Evolutionary conservation across 2,113 vertebrate genomes (phyloP).

Genomic region (Microcebus griseorufus): DNA sequence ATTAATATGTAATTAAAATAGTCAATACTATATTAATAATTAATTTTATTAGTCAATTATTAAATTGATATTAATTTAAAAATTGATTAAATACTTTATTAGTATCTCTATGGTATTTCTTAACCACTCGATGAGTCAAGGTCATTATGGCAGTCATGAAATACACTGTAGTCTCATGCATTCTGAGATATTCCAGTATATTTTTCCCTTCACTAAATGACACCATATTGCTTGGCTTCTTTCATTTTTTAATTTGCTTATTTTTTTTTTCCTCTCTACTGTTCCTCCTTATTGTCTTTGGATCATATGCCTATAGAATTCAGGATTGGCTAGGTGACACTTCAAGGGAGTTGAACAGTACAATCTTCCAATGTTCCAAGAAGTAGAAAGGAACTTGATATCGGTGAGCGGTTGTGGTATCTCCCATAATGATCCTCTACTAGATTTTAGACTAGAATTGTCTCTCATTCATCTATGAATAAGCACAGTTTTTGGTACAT

Average conservation of each 20-base stretch:
- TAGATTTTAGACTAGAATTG: background rate
- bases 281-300: background rate
- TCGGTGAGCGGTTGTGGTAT: background rate
- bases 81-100: background rate
- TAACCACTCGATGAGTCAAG: background rate
- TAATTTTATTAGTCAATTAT: background rate
- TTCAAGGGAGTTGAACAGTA: background rate
- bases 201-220: background rate
- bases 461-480: background rate
- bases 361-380: background rate
- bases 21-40: background rate
- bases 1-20: background rate
- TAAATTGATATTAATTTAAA: background rate
- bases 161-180: background rate
- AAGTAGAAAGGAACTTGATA: background rate
- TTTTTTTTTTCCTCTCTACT: background rate
- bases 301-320: background rate
- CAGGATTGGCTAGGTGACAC: background rate
- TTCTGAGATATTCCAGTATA: background rate
- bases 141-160: background rate
- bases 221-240: background rate
- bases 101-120: background rate
- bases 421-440: background rate
- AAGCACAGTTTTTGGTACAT: background rate
- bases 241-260: background rate